Percentiles rank a stretch among this genome's conserved stretches.
phyloP scores from a whole-genome alignment of 2,888 invertebrate species.

The Auanema sp. region DNA sequence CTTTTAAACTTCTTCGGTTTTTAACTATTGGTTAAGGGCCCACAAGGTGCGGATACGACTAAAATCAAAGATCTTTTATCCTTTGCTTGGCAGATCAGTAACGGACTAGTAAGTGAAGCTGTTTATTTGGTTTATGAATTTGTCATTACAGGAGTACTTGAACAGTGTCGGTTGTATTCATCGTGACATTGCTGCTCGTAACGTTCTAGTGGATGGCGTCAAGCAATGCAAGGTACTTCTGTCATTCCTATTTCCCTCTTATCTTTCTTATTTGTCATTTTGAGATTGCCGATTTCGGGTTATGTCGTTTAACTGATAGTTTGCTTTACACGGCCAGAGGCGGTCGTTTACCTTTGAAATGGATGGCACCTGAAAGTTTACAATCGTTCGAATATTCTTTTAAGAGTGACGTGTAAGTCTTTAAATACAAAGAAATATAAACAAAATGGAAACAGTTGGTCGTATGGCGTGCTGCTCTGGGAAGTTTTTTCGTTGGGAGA shows the following conservation, averaged over 20 bases:
- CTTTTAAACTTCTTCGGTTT: no score
- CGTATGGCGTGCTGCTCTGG: constrained; percentile 54
- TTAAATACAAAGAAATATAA: not conserved
- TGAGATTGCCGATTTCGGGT: constrained; percentile 57
- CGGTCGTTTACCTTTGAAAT: constrained; percentile 54
- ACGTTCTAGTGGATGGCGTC: constrained; percentile 47
- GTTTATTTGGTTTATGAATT: not conserved
- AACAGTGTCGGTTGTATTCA: constrained; percentile 57
- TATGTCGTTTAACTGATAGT: constrained; percentile 54
- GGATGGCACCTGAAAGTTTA: constrained; percentile 57
- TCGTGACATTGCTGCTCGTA: constrained; percentile 54
- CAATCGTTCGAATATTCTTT: constrained; percentile 51
- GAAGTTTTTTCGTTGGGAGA: constrained; percentile 57
- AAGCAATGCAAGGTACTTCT: constrained; percentile 48
- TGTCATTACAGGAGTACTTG: constrained; percentile 41
- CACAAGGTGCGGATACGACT: constrained; percentile 35
- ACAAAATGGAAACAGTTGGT: constrained; percentile 43
- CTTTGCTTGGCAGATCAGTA: constrained; percentile 57
- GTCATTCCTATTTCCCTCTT: not conserved
- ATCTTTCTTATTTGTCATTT: not conserved
- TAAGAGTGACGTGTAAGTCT: constrained; percentile 53
- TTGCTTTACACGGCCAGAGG: constrained; percentile 55
- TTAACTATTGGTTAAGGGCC: constrained; percentile 24
- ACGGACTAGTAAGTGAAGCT: constrained; percentile 46
- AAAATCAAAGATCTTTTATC: constrained; percentile 52